These are phyloP conservation scores for Diploscapter pachys DNA, from an alignment of 1,140 invertebrate genomes.

Conservation along the genomic window DNA sequence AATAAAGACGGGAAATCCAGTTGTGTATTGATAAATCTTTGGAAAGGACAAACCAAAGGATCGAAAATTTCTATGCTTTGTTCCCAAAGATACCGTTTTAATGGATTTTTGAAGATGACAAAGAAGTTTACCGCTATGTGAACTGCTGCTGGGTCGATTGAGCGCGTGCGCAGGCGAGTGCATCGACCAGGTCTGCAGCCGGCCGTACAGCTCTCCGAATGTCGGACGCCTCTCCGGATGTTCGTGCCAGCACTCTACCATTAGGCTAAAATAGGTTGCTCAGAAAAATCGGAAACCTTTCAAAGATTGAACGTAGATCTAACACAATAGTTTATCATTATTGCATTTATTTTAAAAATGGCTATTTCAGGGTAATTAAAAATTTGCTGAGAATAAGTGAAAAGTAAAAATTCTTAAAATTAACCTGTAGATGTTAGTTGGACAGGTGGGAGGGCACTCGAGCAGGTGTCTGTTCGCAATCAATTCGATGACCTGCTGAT, in stretches of 20 bases:
- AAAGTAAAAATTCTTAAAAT: neutral
- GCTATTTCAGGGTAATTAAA: neutral
- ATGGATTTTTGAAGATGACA: conserved; percentile 5
- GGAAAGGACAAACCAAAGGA: too few relatives aligned
- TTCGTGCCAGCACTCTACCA: conserved; percentile 97
- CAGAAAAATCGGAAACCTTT: too few relatives aligned
- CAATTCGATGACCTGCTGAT: conserved; percentile 96
- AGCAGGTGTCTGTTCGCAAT: conserved; percentile 76
- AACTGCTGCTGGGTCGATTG: conserved; percentile 21
- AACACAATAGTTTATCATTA: neutral
- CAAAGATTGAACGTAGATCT: conserved; percentile 63
- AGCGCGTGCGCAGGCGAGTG: conserved; percentile 37
- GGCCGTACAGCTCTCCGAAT: conserved; percentile 70
- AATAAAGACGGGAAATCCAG: conserved; percentile 7
- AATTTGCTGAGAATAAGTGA: conserved; percentile 6
- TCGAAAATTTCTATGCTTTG: too few relatives aligned
- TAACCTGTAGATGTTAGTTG: conserved; percentile 69
- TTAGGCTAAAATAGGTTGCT: conserved; percentile 65
- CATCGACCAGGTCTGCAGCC: conserved; percentile 70
- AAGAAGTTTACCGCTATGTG: conserved; percentile 26
- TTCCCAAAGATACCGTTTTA: too few relatives aligned
- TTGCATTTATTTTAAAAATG: neutral
- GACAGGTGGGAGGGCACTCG: conserved; percentile 85
- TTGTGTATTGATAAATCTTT: neutral
- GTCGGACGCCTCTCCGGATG: conserved; percentile 80